These are phyloP conservation scores for Lottia gigantea DNA, from an alignment of 2,888 invertebrate genomes.

Conservation along the genomic window DNA sequence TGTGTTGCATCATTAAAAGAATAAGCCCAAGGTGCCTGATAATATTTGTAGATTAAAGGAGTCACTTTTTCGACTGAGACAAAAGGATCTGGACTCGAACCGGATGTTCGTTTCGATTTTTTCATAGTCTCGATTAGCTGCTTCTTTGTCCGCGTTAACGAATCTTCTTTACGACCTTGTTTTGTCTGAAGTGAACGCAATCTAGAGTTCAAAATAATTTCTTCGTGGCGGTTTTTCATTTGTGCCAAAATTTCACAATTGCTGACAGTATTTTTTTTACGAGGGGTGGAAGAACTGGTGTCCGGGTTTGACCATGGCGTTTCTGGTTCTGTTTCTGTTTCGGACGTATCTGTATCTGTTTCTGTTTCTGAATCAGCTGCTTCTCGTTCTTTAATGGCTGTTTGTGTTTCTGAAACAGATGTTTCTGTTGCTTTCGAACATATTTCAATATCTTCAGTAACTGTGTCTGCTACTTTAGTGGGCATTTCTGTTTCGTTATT, in stretches of 20 bases:
- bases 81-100: conserved; percentile 32
- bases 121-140: conserved; percentile 30
- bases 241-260: conserved; percentile 43
- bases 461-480: too few species aligned
- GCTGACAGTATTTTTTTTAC: conserved; percentile 30
- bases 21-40: conserved; percentile 46
- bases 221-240: conserved; percentile 41
- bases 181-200: conserved; percentile 34
- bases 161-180: conserved; percentile 31
- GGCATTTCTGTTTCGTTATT: too few species aligned
- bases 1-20: conserved; percentile 40
- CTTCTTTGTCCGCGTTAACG: conserved; percentile 30
- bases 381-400: too few species aligned
- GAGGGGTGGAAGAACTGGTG: background rate
- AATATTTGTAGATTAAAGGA: conserved; percentile 28
- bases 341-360: too few species aligned
- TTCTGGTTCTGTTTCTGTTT: too few species aligned
- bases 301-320: too few species aligned
- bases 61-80: conserved; percentile 3
- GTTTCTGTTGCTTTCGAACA: too few species aligned
- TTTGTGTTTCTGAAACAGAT: too few species aligned
- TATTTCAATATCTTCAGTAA: too few species aligned
- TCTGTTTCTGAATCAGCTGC: too few species aligned
- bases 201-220: conserved; percentile 30
- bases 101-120: conserved; percentile 35